phyloP scores from a whole-genome alignment of 2,888 invertebrate genomes.

The Pediacus dermestoides region DNA sequence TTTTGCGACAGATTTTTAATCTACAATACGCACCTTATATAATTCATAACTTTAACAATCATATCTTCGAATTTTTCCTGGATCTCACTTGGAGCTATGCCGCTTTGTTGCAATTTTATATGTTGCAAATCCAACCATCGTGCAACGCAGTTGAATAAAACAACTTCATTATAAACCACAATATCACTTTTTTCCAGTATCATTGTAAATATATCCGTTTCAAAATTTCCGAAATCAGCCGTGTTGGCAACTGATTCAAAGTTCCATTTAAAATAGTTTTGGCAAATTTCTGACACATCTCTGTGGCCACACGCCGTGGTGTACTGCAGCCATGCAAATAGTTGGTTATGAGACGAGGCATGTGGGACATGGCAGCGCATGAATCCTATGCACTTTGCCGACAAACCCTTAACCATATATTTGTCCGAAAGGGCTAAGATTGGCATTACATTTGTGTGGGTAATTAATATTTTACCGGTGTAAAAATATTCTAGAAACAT shows the following conservation, averaged over 20 bases:
- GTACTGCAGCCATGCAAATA: conserved; percentile 90
- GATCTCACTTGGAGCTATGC: conserved; percentile 52
- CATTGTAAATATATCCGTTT: conserved; percentile 71
- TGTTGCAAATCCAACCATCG: conserved; percentile 76
- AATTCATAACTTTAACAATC: conserved; percentile 66
- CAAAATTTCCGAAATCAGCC: conserved; percentile 77
- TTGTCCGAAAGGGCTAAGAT: conserved; percentile 89
- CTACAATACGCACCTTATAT: conserved; percentile 57
- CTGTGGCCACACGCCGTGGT: conserved; percentile 78
- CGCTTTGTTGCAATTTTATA: conserved; percentile 53
- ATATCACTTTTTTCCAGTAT: conserved; percentile 82
- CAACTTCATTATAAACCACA: conserved; percentile 85
- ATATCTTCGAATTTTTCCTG: conserved; percentile 59
- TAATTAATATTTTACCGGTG: conserved; percentile 84
- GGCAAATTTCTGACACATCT: conserved; percentile 68
- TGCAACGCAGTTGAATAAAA: conserved; percentile 73
- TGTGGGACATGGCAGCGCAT: conserved; percentile 85
- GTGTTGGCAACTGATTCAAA: conserved; percentile 77
- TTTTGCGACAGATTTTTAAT: too few species aligned
- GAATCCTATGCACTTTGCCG: conserved; percentile 76
- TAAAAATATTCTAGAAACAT: conserved; percentile 84
- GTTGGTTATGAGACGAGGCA: conserved; percentile 74
- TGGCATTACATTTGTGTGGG: conserved; percentile 79
- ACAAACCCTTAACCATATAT: conserved; percentile 90
- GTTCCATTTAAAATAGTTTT: conserved; percentile 88